Conservation (phyloP, 2,113 vertebrate species). For the Meleagris gallopavo region DNA sequence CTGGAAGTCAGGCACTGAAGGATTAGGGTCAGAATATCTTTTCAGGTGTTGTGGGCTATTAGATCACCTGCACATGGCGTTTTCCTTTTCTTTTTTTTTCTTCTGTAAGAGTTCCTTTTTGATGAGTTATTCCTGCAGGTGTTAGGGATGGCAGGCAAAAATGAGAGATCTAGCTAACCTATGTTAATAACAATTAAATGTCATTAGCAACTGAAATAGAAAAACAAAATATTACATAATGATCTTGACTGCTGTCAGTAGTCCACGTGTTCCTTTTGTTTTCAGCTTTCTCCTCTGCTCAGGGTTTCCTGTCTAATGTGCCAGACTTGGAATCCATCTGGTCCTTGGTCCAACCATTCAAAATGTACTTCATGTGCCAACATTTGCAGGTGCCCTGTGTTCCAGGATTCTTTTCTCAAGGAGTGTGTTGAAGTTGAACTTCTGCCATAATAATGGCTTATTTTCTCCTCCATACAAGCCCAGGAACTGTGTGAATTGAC, state of each 20-base stretch:
- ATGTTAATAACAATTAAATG: background rate
- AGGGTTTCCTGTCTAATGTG: background rate
- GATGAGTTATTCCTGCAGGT: background rate
- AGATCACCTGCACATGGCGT: accelerated
- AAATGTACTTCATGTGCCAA: background rate
- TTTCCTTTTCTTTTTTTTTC: background rate
- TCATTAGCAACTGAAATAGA: background rate
- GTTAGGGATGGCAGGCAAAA: background rate
- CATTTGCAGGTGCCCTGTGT: background rate
- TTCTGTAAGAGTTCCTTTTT: background rate
- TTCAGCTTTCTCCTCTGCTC: background rate
- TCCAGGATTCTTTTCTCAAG: background rate
- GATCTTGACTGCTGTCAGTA: background rate
- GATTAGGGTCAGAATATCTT: background rate
- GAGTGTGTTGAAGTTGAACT: background rate
- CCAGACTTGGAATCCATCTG: background rate
- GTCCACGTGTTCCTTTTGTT: background rate
- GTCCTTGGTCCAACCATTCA: background rate
- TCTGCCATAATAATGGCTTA: background rate
- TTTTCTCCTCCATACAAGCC: background rate
- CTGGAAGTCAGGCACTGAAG: background rate
- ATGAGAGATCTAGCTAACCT: background rate
- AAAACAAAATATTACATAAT: background rate
- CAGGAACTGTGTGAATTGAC: background rate
- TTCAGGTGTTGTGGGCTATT: background rate